Evolutionary conservation across 1,140 invertebrate species (phyloP).

Genomic region (Temnothorax longispinosus): DNA sequence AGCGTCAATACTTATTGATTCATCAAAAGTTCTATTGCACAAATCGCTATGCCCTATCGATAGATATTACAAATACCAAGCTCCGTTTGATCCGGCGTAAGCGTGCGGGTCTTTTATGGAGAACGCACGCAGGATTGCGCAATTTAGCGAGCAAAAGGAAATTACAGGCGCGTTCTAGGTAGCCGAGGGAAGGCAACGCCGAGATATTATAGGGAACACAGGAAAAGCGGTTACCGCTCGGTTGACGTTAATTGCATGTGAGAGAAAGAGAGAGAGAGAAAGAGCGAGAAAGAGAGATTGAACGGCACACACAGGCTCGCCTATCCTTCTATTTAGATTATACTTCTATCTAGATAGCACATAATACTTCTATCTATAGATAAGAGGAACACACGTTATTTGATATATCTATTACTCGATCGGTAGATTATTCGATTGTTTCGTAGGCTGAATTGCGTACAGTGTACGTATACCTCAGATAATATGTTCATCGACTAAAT

Average conservation of each 20-base stretch:
- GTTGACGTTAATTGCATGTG: conserved; percentile 23
- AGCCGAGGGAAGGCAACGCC: neutral
- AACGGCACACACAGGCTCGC: neutral
- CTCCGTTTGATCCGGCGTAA: conserved; percentile 43
- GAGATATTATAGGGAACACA: conserved; percentile 25
- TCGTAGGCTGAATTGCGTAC: conserved; percentile 19
- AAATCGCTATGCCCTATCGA: neutral
- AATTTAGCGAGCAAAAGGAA: conserved; percentile 67
- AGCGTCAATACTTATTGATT: neutral
- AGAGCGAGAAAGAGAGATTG: neutral
- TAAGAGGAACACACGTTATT: conserved; percentile 42
- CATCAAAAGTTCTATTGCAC: neutral
- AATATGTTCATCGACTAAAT: conserved; percentile 71
- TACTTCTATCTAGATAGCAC: too few relatives aligned
- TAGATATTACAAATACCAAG: conserved; percentile 1
- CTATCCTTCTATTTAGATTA: neutral
- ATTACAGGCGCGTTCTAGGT: conserved; percentile 60
- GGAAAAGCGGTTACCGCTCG: conserved; percentile 44
- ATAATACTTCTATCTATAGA: neutral
- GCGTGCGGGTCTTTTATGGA: conserved; percentile 30
- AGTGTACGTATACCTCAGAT: conserved; percentile 51
- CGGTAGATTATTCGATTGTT: neutral
- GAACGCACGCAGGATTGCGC: conserved; percentile 59
- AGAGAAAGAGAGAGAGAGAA: neutral
- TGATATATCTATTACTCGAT: conserved; percentile 58